Evolutionary conservation across 2,113 vertebrate species (phyloP).

Genomic region (Toxostoma redivivum): DNA sequence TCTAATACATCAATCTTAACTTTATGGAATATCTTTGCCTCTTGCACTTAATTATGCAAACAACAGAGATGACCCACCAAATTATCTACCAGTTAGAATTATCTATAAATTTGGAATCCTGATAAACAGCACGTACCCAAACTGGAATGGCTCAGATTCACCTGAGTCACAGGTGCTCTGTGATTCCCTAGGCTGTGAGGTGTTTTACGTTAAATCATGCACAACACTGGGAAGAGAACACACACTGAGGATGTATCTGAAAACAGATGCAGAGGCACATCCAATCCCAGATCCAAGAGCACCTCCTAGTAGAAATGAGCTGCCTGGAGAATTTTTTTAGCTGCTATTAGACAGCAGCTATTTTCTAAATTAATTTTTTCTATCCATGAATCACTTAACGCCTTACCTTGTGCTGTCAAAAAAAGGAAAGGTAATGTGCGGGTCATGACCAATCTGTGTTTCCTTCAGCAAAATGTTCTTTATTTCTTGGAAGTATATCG

Average conservation of each 20-base stretch:
- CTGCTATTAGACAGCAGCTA: not conserved
- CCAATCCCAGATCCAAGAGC: not conserved
- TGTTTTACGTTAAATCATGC: not conserved
- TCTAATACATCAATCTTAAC: not conserved
- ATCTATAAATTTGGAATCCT: not conserved
- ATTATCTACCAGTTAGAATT: no score
- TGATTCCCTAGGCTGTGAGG: not conserved
- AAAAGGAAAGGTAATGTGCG: not conserved
- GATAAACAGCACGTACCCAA: not conserved
- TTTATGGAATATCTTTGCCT: not conserved
- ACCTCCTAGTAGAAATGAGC: not conserved
- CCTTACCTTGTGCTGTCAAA: not conserved
- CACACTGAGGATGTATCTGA: no score
- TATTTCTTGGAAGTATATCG: not conserved
- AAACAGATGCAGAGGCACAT: not conserved
- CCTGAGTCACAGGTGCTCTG: not conserved
- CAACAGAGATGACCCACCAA: not conserved
- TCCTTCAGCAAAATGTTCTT: not conserved
- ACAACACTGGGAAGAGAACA: not conserved
- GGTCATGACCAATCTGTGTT: not conserved
- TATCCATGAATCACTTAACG: not conserved
- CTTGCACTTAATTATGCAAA: not conserved
- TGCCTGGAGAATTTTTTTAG: not conserved
- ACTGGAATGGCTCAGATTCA: not conserved
- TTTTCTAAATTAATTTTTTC: not conserved